Evolutionary conservation across 2,797 vertebrate genomes (phyloP).

Genomic region (Danio tinwini): DNA sequence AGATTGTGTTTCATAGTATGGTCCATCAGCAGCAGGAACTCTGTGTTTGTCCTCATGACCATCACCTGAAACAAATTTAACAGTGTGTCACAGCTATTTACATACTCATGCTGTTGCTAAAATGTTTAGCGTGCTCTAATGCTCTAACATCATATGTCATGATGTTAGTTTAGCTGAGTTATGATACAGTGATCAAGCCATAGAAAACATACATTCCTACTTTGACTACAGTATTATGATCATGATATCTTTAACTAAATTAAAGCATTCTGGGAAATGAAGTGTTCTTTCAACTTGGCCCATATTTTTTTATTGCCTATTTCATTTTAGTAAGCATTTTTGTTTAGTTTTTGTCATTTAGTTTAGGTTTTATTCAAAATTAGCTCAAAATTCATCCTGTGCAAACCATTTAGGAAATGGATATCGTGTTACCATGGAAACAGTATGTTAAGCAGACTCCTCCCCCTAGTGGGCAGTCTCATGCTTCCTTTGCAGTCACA

Average conservation of each 20-base stretch:
- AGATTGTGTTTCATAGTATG: conserved; percentile 45
- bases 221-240: neutral
- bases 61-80: conserved; percentile 54
- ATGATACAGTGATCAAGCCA: neutral
- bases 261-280: neutral
- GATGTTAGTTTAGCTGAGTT: neutral
- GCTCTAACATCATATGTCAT: neutral
- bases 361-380: too few relatives aligned
- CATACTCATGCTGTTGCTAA: conserved; percentile 39
- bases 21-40: conserved; percentile 27
- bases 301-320: too few relatives aligned
- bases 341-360: too few relatives aligned
- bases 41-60: conserved; percentile 45
- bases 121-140: neutral
- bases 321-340: too few relatives aligned
- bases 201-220: neutral
- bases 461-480: too few relatives aligned
- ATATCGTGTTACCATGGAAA: too few relatives aligned
- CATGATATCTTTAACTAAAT: neutral
- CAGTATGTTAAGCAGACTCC: too few relatives aligned
- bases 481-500: too few relatives aligned
- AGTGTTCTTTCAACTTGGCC: neutral
- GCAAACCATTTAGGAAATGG: too few relatives aligned
- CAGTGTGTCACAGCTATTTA: conserved; percentile 49
- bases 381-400: too few relatives aligned